Conservation (phyloP, 2,797 vertebrate species). For the Anguilla anguilla region DNA sequence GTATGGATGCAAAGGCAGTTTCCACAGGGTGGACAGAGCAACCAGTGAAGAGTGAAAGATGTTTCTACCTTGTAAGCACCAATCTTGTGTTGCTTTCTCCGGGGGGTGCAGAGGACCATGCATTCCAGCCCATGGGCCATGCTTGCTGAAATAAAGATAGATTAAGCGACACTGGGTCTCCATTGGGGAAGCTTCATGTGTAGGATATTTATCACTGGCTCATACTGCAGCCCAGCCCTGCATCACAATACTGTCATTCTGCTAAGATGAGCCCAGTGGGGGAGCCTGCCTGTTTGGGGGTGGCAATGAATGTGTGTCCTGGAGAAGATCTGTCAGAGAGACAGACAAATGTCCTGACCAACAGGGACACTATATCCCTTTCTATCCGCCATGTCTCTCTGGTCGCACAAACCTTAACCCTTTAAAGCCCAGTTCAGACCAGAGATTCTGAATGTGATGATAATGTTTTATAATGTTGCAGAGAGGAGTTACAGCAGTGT, state of each 20-base stretch:
- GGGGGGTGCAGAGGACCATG: neutral
- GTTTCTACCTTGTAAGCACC: neutral
- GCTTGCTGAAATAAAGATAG: neutral
- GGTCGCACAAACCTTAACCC: neutral
- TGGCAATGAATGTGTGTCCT: neutral
- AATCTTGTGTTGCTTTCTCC: neutral
- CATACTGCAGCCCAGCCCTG: neutral
- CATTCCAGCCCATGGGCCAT: neutral
- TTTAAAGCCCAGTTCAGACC: neutral
- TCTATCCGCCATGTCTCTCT: neutral
- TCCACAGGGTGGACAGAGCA: neutral
- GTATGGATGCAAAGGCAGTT: neutral
- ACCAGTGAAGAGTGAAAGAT: neutral
- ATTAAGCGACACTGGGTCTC: neutral
- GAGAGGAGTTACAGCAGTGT: neutral
- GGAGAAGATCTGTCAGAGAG: neutral
- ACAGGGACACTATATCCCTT: neutral
- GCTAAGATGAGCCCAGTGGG: neutral
- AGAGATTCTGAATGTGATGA: neutral
- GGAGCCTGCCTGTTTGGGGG: neutral
- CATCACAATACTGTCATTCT: neutral
- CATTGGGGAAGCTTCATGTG: neutral
- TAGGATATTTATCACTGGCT: constrained; percentile 7
- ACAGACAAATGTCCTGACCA: neutral
- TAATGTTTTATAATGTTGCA: neutral